These are phyloP conservation scores for Choloepus didactylus DNA, from an alignment of 2,797 vertebrate genomes.

Conservation along the genomic window DNA sequence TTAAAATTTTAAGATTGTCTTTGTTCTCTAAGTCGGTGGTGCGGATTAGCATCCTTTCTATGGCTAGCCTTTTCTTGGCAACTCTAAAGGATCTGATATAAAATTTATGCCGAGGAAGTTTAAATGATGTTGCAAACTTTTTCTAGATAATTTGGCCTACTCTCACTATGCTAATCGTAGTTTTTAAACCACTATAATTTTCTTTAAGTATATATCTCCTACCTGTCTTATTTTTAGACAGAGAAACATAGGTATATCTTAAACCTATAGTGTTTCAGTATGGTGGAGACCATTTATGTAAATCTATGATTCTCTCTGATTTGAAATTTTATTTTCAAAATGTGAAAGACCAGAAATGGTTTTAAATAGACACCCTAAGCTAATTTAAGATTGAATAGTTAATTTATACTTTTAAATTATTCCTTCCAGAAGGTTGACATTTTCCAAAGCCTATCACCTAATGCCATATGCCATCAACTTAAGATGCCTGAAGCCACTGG, in stretches of 20 bases:
- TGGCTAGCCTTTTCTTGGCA: slow-evolving; percentile 3
- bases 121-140: slow-evolving; percentile 41
- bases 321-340: slow-evolving; percentile 55
- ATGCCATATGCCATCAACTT: not conserved
- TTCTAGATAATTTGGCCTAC: not conserved
- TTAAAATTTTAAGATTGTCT: not conserved
- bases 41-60: not conserved
- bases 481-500: not conserved
- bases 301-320: slow-evolving; percentile 8
- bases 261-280: not conserved
- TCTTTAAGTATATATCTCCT: not conserved
- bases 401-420: not conserved
- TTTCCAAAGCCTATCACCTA: not conserved
- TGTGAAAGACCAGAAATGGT: not conserved
- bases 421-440: slow-evolving; percentile 12
- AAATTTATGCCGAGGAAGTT: slow-evolving; percentile 45
- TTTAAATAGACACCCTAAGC: not conserved
- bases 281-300: not conserved
- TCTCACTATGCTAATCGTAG: slow-evolving; percentile 11
- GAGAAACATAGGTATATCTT: not conserved
- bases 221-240: slow-evolving; percentile 5
- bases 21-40: slow-evolving; percentile 1
- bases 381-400: slow-evolving; percentile 22
- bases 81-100: not conserved
- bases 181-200: slow-evolving; percentile 47